Conservation (phyloP, 2,113 vertebrate species). For the Oceanites oceanicus region DNA sequence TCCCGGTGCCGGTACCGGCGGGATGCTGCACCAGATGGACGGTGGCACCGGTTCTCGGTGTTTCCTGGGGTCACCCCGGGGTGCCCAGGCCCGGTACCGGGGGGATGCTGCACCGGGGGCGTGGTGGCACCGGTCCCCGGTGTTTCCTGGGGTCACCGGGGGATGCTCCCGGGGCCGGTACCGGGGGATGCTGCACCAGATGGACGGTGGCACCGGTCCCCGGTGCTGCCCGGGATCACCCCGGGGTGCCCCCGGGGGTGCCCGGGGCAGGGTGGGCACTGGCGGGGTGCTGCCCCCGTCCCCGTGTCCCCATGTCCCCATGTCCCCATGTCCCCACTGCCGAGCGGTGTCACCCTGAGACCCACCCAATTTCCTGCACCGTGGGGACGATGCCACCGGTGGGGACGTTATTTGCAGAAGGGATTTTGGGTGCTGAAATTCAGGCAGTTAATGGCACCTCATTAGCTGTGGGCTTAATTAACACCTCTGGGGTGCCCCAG, state of each 20-base stretch:
- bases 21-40: neutral
- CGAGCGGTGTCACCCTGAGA: neutral
- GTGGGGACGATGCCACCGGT: neutral
- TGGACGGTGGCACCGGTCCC: neutral
- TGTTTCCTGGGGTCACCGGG: neutral
- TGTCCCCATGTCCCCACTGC: too few relatives aligned
- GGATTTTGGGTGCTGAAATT: neutral
- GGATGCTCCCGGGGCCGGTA: neutral
- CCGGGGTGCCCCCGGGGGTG: too few relatives aligned
- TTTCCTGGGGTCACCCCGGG: neutral
- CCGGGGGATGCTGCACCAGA: fast-evolving
- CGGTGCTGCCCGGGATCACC: neutral
- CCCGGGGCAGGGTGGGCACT: neutral
- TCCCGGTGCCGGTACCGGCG: too few relatives aligned
- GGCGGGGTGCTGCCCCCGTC: neutral
- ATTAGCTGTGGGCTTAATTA: neutral
- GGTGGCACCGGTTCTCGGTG: neutral
- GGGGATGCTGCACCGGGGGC: neutral
- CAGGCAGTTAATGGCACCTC: neutral
- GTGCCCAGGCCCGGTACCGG: too few relatives aligned
- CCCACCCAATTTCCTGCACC: fast-evolving
- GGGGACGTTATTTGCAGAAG: neutral
- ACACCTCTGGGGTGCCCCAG: neutral
- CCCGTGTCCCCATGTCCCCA: neutral
- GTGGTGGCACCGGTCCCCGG: neutral